Evolutionary conservation across 2,888 invertebrate genomes (phyloP).

Genomic region (Argyresthia albistria): DNA sequence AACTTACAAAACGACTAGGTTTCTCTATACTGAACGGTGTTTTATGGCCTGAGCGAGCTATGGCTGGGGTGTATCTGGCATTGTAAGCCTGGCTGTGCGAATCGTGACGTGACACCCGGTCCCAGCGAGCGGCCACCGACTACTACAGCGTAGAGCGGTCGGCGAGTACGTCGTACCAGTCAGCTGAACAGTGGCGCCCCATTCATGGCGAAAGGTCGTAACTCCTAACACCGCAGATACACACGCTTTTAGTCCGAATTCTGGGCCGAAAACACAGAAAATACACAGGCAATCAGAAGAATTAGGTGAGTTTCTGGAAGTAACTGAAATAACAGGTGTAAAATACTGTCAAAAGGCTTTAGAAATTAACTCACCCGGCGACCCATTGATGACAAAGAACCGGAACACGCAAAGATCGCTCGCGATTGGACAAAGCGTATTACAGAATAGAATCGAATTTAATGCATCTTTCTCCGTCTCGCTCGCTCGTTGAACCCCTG

Average conservation of each 20-base stretch:
- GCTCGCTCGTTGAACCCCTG: constrained; percentile 8
- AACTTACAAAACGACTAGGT: neutral
- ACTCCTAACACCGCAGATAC: constrained; percentile 24
- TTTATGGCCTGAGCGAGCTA: too few species aligned
- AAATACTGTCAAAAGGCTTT: constrained; percentile 42
- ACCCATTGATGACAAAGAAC: constrained; percentile 82
- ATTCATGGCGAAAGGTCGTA: constrained; percentile 50
- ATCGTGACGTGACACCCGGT: neutral
- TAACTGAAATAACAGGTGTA: constrained; percentile 16
- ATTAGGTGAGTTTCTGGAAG: too few species aligned
- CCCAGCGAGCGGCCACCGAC: constrained; percentile 49
- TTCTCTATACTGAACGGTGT: too few species aligned
- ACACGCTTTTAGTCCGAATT: neutral
- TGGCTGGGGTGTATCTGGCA: too few species aligned
- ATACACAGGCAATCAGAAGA: too few species aligned
- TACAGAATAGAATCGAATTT: constrained; percentile 65
- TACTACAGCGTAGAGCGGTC: constrained; percentile 55
- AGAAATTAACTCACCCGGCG: constrained; percentile 74
- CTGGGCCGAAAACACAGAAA: neutral
- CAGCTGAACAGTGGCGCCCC: constrained; percentile 66
- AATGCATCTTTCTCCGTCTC: constrained; percentile 47
- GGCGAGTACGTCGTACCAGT: constrained; percentile 63
- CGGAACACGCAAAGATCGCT: constrained; percentile 73
- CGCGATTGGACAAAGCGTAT: constrained; percentile 73
- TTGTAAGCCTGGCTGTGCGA: too few species aligned